Evolutionary conservation across 2,888 invertebrate genomes (phyloP), one percentile per base, ranked within the genome.

Genomic region (Cataglyphis rosenhaueri): DNA sequence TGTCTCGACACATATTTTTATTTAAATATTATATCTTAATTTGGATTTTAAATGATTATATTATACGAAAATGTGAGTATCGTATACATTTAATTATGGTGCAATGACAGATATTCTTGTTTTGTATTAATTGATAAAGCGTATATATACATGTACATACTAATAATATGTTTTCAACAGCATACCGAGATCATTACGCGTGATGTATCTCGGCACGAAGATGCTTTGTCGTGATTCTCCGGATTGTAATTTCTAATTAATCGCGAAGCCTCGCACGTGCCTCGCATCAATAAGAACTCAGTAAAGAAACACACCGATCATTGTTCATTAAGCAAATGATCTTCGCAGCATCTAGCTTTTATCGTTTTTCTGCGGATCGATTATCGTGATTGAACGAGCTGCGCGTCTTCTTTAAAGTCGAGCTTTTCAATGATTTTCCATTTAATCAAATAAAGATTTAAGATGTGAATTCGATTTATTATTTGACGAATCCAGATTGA

Each of bases 251-350:
- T 61, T 79, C 74, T 61, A 79, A 79, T 79, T 79, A 59, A 57
- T 82, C 81, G 85, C 81, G 89, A 89, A 65, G 78, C 68, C n/a
- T n/a, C 55, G 81, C 89, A 76, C 88, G 88, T 87, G 84, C 66
- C 76, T 81, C 74, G 88, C 61, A 82, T 87, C 84, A 86, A 88
- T 85, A 84, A 73, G 74, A 87, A 70, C 82, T 85, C 82, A 81
- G 44, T 57, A 78, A 71, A 44, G 44, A 83, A 89, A 86, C 86
- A 83, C 83, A 83, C 82, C 83, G 86, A 88, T 89, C 85, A 84
- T 83, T 85, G 84, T 89, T 76, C 85, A 89, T 83, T 88, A 78
- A 88, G 84, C 25, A 79, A 79, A 70, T 68, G 76, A 85, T 83
- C 87, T 64, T 65, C 66, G 68, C 68, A 73, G 44, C 59, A 70